Conservation (phyloP, 2,797 vertebrate genomes). For the Fringilla coelebs region DNA sequence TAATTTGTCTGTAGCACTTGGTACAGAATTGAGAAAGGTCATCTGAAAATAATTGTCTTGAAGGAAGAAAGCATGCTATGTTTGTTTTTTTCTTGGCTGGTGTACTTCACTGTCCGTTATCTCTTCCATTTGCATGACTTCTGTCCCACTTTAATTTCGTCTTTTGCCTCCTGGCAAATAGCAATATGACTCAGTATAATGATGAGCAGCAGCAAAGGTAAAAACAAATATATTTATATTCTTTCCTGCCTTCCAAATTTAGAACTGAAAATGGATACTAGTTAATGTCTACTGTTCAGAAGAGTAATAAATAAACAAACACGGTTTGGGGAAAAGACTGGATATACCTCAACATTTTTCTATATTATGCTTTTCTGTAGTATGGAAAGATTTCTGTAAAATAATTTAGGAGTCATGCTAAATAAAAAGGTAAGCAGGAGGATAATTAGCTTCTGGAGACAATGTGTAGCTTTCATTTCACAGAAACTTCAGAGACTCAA, state of each 20-base stretch:
- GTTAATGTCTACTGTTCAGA: neutral
- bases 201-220: neutral
- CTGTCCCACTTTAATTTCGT: neutral
- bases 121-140: constrained; percentile 1
- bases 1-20: neutral
- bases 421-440: neutral
- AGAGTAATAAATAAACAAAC: neutral
- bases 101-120: neutral
- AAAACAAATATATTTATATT: neutral
- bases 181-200: neutral
- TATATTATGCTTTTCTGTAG: neutral
- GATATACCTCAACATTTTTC: neutral
- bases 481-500: neutral
- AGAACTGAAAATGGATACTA: neutral
- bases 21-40: neutral
- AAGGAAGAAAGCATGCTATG: neutral
- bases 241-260: neutral
- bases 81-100: neutral
- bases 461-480: neutral
- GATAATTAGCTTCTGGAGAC: constrained; percentile 9
- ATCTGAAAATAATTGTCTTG: neutral
- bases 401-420: neutral
- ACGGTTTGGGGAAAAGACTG: neutral
- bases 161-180: constrained; percentile 5
- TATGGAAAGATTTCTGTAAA: neutral